Base-by-base conservation (phyloP, 2,797 vertebrate species). In the Vespertilio murinus region DNA sequence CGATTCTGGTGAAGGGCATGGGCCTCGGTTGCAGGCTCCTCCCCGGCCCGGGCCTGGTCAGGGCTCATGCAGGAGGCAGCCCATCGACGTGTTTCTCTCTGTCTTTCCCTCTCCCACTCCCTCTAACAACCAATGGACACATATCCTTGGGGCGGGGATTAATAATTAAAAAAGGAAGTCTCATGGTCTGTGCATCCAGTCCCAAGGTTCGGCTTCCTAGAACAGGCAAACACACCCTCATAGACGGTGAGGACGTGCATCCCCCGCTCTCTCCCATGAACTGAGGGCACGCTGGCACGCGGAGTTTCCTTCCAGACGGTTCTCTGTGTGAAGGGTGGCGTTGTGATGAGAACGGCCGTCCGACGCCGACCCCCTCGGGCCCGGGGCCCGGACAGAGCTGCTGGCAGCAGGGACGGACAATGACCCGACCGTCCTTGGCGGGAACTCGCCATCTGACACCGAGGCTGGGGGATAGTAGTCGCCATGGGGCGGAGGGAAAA, bases 181-280 rank as follows among this genome's bases (percentile, higher is more conserved):
- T 20, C 49, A 3, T 8, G 49, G 17, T 52, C 49, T 18, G 49
- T 1, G 25, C 10, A 0, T 35, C 64, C 3, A 49, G 11, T 14
- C 12, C 18, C 22, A 5, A 2, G 14, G 1, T 22, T 2, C 2
- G 49, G 18, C 0, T 14, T 5, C 3, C 5, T 1, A 9, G 33
- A 35, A 33, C 0, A 6, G 64, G 52, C 16, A 33, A 2, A 11
- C 3, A 0, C 3, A 0, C 8, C 2, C 3, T 54, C 0, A 10
- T 2, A 10, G 42, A 10, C 42, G 42, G 42, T 2, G 2, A 14
- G 38, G 1, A 7, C 25, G 42, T 42, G 6, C 35, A 1, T 3
- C 5, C 30, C 40, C 25, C 11, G 38, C 13, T 23, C 33, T 23
- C 22, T 23, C 61, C 2, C 1, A 16, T 12, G 1, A 18, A 77